Evolutionary conservation across 2,888 invertebrate species (phyloP).

Genomic region (Limnephilus auricula): DNA sequence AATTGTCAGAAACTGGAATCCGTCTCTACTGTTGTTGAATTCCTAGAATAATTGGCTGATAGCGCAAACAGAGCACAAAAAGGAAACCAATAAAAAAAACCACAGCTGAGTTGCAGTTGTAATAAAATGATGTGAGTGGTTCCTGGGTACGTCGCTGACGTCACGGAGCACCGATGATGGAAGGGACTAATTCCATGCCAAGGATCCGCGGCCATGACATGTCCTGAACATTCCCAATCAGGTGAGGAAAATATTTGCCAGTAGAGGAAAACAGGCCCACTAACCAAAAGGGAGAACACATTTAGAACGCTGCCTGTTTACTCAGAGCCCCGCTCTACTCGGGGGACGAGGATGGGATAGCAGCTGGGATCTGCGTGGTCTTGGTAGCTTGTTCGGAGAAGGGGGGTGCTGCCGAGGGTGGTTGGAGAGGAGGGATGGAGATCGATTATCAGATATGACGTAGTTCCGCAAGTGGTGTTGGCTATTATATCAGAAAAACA

Average conservation of each 20-base stretch:
- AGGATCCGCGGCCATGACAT: slow-evolving; percentile 52
- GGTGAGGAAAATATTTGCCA: neutral
- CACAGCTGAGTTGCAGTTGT: neutral
- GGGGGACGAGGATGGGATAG: neutral
- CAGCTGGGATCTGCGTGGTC: neutral
- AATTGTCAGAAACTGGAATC: neutral
- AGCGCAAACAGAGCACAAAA: neutral
- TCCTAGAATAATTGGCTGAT: neutral
- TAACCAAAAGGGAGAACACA: neutral
- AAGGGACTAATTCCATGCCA: slow-evolving; percentile 40
- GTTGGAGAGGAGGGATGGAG: neutral
- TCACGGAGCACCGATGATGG: slow-evolving; percentile 5
- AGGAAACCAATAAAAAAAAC: neutral
- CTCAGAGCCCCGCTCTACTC: neutral
- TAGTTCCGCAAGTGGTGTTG: slow-evolving; percentile 8
- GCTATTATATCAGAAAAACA: neutral
- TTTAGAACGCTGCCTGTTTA: neutral
- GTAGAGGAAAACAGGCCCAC: neutral
- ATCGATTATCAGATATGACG: slow-evolving; percentile 31
- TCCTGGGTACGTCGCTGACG: slow-evolving; percentile 15
- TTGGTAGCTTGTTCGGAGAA: neutral
- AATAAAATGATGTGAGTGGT: neutral
- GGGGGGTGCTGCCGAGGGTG: neutral
- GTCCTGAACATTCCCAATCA: slow-evolving; percentile 10
- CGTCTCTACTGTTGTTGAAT: neutral